phyloP scores from a whole-genome alignment of 2,888 invertebrate species.

The Agriopis aurantiaria region DNA sequence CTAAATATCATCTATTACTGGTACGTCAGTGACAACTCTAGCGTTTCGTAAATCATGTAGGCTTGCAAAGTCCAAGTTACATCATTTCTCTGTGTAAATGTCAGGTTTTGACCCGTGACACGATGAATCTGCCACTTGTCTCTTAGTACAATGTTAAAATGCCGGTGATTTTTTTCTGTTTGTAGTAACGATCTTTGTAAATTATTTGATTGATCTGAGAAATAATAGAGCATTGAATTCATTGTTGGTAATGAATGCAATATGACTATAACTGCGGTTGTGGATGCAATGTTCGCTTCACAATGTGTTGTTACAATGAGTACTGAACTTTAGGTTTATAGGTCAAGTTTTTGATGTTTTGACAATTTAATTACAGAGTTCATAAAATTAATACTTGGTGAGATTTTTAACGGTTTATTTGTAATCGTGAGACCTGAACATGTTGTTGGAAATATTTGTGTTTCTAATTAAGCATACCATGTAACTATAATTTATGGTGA shows the following conservation, averaged over 20 bases:
- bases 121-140: constrained; percentile 66
- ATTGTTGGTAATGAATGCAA: constrained; percentile 21
- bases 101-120: constrained; percentile 82
- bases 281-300: constrained; percentile 25
- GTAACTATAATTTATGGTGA: too few relatives aligned
- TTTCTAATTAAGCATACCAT: too few relatives aligned
- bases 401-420: neutral
- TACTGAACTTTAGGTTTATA: constrained; percentile 22
- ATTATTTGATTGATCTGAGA: constrained; percentile 28
- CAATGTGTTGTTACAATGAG: constrained; percentile 29
- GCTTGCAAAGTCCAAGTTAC: constrained; percentile 60
- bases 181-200: constrained; percentile 30
- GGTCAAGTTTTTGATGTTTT: constrained; percentile 28
- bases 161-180: constrained; percentile 17
- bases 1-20: constrained; percentile 62
- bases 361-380: constrained; percentile 14
- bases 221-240: constrained; percentile 34
- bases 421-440: too few relatives aligned
- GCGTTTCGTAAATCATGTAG: constrained; percentile 64
- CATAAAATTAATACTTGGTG: neutral
- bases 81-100: constrained; percentile 76
- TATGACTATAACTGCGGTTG: constrained; percentile 15
- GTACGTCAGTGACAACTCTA: constrained; percentile 65
- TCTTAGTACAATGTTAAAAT: constrained; percentile 34
- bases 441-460: too few relatives aligned